Evolutionary conservation across 1,140 invertebrate species (phyloP).

Genomic region (Proctacanthus coquilletti): DNA sequence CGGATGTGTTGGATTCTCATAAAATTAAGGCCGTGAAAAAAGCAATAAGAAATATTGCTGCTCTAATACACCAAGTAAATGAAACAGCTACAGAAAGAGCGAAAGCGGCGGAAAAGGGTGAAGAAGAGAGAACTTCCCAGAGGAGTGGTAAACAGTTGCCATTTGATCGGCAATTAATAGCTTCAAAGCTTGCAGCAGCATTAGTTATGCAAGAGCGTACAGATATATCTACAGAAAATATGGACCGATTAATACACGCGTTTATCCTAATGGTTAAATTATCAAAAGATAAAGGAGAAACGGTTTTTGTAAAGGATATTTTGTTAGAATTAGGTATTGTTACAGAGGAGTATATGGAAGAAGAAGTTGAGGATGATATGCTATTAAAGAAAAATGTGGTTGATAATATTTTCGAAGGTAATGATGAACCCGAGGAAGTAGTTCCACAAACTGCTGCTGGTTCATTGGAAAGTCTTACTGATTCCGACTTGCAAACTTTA

Average conservation of each 20-base stretch:
- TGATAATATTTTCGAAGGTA: conserved; percentile 1
- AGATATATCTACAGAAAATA: conserved; percentile 55
- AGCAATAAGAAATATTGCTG: conserved; percentile 46
- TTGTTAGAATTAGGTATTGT: conserved; percentile 6
- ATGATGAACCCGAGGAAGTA: not conserved
- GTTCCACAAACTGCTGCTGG: conserved; percentile 5
- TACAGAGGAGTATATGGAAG: not conserved
- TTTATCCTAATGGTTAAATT: conserved; percentile 43
- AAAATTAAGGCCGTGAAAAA: conserved; percentile 28
- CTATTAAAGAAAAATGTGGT: not conserved
- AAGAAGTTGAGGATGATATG: not conserved
- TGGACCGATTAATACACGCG: conserved; percentile 59
- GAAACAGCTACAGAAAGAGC: conserved; percentile 24
- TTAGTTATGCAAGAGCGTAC: conserved; percentile 59
- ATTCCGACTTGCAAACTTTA: conserved; percentile 54
- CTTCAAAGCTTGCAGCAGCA: conserved; percentile 58
- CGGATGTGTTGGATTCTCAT: conserved; percentile 46
- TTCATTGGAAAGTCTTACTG: conserved; percentile 54
- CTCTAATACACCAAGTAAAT: conserved; percentile 44
- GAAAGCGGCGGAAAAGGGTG: not conserved
- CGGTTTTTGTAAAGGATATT: conserved; percentile 6
- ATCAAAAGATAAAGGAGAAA: conserved; percentile 6
- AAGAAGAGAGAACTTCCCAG: no score
- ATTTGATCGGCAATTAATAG: conserved; percentile 35
- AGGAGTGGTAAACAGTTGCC: conserved; percentile 14